A percentile compares a stretch with the other conserved stretches of the same genome.
These are phyloP conservation scores for Marasmarcha lunaedactyla DNA, from an alignment of 2,888 invertebrate species.

Conservation along the genomic window DNA sequence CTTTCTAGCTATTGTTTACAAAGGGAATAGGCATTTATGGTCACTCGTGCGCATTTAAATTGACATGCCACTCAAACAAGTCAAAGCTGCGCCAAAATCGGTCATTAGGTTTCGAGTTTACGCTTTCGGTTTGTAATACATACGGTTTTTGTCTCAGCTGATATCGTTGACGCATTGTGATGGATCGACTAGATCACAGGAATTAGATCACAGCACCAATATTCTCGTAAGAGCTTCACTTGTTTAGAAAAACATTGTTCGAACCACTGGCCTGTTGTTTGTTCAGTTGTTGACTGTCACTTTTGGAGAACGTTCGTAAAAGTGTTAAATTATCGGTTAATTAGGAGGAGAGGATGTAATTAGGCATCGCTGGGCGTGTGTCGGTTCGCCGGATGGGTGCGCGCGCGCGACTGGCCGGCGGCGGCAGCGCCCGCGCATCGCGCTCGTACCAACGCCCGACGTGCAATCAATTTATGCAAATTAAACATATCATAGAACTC, in stretches of 20 bases:
- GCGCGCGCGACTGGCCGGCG: conserved; percentile 49
- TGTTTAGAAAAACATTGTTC: no score
- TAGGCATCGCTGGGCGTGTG: conserved; percentile 58
- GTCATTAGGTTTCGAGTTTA: conserved; percentile 27
- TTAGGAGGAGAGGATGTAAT: conserved; percentile 55
- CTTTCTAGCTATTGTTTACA: conserved; percentile 50
- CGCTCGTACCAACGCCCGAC: conserved; percentile 22
- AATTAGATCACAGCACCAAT: conserved; percentile 31
- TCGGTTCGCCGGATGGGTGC: conserved; percentile 60
- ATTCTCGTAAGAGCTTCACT: conserved; percentile 36
- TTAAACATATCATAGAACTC: conserved; percentile 47
- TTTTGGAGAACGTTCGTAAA: conserved; percentile 27
- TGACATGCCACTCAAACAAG: conserved; percentile 26
- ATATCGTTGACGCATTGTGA: conserved; percentile 59
- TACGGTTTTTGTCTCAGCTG: conserved; percentile 64
- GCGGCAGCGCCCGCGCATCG: conserved; percentile 32
- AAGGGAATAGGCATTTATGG: conserved; percentile 25
- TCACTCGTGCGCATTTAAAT: conserved; percentile 28
- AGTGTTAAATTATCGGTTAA: conserved; percentile 44
- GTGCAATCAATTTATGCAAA: conserved; percentile 67
- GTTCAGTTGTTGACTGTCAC: conserved; percentile 17
- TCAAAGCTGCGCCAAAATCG: conserved; percentile 25
- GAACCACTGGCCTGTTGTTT: conserved; percentile 28
- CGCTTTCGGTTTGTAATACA: conserved; percentile 32
- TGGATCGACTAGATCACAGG: conserved; percentile 26